phyloP scores from a whole-genome alignment of 2,797 vertebrate genomes.

The Chaetodon trifasciatus region DNA sequence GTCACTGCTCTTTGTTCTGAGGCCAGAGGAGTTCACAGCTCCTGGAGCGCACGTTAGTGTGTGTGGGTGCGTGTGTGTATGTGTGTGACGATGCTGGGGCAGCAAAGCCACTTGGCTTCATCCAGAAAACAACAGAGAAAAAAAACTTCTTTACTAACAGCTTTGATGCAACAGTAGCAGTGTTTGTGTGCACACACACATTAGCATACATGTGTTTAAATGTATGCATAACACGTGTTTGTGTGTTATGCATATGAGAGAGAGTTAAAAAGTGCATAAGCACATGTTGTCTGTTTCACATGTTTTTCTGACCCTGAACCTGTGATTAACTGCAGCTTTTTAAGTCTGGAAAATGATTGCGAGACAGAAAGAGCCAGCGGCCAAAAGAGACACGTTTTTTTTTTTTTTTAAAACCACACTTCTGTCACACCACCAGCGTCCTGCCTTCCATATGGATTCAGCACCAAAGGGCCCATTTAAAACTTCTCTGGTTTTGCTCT shows the following conservation, averaged over 20 bases:
- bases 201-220: not conserved
- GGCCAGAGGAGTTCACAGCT: constrained; percentile 10
- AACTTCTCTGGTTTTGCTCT: constrained; percentile 4
- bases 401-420: constrained; percentile 64
- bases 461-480: not conserved
- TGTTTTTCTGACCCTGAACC: constrained; percentile 50
- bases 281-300: constrained; percentile 48
- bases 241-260: constrained; percentile 19
- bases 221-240: constrained; percentile 13
- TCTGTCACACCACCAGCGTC: constrained; percentile 32
- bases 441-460: constrained; percentile 45
- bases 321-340: constrained; percentile 57
- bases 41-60: not conserved
- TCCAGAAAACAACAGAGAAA: not conserved
- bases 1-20: constrained; percentile 17
- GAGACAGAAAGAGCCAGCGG: constrained; percentile 52
- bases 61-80: not conserved
- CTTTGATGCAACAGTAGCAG: constrained; percentile 9
- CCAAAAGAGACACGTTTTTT: constrained; percentile 49
- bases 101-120: constrained; percentile 16
- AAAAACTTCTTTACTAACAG: not conserved
- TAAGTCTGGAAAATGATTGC: constrained; percentile 59
- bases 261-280: constrained; percentile 47
- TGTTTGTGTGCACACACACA: too few relatives aligned
- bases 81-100: not conserved